phyloP scores from a whole-genome alignment of 2,888 invertebrate species.

The Nemotelus nigrinus region DNA sequence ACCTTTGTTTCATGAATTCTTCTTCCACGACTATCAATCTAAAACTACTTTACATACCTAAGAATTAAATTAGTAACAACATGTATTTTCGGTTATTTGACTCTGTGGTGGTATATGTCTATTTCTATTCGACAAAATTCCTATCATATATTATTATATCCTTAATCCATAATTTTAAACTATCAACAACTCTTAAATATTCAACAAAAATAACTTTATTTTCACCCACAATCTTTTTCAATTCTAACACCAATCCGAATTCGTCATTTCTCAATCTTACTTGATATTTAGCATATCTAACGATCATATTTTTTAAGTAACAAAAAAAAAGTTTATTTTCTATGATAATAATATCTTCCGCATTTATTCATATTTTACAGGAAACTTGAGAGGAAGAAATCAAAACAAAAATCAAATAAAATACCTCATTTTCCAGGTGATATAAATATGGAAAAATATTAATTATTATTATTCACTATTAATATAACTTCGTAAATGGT shows the following conservation, averaged over 20 bases:
- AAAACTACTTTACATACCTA: too few species aligned
- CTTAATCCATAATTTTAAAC: neutral
- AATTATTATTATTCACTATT: conserved; percentile 2
- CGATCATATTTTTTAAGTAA: neutral
- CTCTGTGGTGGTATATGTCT: conserved; percentile 25
- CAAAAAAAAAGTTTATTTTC: neutral
- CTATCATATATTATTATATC: neutral
- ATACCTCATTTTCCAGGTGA: conserved; percentile 41
- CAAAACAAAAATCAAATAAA: conserved; percentile 21
- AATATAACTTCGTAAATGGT: conserved; percentile 4
- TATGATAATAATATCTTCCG: neutral
- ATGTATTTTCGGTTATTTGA: conserved; percentile 33
- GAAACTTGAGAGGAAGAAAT: neutral
- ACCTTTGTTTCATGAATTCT: too few species aligned
- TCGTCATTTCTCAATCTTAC: too few species aligned
- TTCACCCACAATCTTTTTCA: neutral
- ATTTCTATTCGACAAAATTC: neutral
- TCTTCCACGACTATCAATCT: too few species aligned
- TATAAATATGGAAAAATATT: conserved; percentile 15
- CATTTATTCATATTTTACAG: neutral
- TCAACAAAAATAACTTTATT: conserved; percentile 13
- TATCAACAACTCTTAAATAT: neutral
- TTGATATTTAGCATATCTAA: too few species aligned
- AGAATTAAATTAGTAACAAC: conserved; percentile 39
- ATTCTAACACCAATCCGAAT: neutral